Conservation (phyloP, 2,888 invertebrate genomes). For the Phanerotoma sp. region DNA sequence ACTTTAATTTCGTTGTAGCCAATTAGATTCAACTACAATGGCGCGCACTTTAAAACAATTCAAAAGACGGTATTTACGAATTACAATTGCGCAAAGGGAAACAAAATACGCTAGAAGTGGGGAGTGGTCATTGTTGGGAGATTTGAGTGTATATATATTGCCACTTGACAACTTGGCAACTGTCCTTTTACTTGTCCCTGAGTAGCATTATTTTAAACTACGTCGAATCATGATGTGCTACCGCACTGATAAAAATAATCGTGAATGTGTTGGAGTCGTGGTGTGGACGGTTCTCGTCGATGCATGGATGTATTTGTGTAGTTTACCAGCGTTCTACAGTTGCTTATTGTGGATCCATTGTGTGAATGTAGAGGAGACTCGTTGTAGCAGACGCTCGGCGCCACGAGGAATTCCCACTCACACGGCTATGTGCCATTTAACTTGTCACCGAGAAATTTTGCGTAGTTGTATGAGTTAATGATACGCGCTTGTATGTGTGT, state of each 20-base stretch:
- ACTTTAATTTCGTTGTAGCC: too few species aligned
- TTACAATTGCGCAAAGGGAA: too few species aligned
- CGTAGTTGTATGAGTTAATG: background rate
- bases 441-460: background rate
- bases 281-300: conserved; percentile 5
- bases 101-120: too few species aligned
- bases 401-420: conserved; percentile 49
- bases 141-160: too few species aligned
- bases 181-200: conserved; percentile 4
- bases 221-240: too few species aligned
- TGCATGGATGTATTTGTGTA: background rate
- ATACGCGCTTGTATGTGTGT: too few species aligned
- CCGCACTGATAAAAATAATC: background rate
- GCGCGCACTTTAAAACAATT: too few species aligned
- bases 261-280: background rate
- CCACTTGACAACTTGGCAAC: background rate
- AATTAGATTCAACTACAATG: too few species aligned
- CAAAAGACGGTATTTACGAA: too few species aligned
- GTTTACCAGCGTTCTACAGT: too few species aligned
- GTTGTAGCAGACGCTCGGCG: conserved; percentile 47
- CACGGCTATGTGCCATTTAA: conserved; percentile 22
- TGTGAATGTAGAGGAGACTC: conserved; percentile 11
- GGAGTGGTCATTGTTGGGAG: too few species aligned
- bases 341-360: background rate
- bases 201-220: background rate